Evolutionary conservation across 2,113 vertebrate genomes (phyloP).

Genomic region (Arenaria interpres): DNA sequence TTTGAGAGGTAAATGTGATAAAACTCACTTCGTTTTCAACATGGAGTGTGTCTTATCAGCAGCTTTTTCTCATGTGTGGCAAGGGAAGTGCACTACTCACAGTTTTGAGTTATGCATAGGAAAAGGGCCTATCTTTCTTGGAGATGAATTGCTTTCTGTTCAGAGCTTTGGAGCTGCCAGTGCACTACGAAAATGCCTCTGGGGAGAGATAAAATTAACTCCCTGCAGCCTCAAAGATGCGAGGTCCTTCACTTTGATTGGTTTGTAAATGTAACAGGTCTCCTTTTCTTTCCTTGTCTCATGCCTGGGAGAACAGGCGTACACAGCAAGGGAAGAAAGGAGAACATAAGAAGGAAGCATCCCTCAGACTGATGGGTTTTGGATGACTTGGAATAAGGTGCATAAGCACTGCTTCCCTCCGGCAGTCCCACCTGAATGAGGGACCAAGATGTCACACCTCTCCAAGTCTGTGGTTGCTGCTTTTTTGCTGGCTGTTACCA

Average conservation of each 20-base stretch:
- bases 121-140: not conserved
- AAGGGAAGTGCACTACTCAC: not conserved
- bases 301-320: rapidly evolving
- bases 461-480: not conserved
- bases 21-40: not conserved
- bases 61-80: not conserved
- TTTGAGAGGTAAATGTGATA: not conserved
- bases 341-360: not conserved
- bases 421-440: not conserved
- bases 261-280: not conserved
- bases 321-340: not conserved
- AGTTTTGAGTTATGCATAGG: not conserved
- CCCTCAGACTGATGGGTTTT: not conserved
- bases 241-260: not conserved
- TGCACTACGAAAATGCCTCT: not conserved
- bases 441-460: not conserved
- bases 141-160: not conserved
- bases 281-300: not conserved
- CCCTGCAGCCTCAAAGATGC: not conserved
- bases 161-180: not conserved
- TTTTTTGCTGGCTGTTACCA: not conserved
- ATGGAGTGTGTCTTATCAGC: not conserved
- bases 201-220: not conserved
- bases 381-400: not conserved
- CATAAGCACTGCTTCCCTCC: not conserved